Evolutionary conservation across 1,140 invertebrate genomes (phyloP).

Genomic region (Pseudomyrmex gracilis): DNA sequence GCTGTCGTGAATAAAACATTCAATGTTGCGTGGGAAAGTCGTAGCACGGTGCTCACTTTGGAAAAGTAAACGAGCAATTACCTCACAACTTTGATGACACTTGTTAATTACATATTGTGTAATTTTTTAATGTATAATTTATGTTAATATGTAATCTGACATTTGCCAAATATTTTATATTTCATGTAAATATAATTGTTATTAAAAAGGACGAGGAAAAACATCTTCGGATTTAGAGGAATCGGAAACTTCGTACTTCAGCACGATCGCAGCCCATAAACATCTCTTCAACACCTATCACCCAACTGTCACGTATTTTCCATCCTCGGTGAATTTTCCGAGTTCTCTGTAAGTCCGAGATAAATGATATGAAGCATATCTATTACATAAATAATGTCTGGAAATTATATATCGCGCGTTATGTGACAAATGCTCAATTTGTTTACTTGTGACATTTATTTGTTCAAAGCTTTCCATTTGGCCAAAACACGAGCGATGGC

Average conservation of each 20-base stretch:
- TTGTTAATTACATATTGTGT: background rate
- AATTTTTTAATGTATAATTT: background rate
- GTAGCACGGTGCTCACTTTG: background rate
- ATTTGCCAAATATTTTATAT: too few relatives aligned
- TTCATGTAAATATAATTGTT: too few relatives aligned
- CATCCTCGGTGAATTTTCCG: background rate
- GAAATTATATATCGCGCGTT: background rate
- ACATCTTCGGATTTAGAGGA: constrained; percentile 29
- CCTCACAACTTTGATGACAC: background rate
- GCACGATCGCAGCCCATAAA: background rate
- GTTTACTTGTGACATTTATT: background rate
- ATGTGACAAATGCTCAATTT: background rate
- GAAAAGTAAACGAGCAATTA: background rate
- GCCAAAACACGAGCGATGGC: background rate
- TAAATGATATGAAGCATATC: background rate
- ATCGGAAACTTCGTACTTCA: constrained; percentile 30
- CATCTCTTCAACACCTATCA: background rate
- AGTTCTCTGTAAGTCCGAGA: constrained; percentile 25
- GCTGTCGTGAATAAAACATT: background rate
- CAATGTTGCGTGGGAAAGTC: constrained; percentile 47
- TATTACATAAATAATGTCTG: constrained; percentile 4
- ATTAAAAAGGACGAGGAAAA: constrained; percentile 18
- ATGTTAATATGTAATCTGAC: constrained; percentile 1
- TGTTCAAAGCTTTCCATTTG: background rate
- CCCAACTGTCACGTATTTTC: background rate